Conservation (phyloP, 30 jellyfish, hydroid and myxozoan species). For the Hydractinia symbiolongicarpus region DNA sequence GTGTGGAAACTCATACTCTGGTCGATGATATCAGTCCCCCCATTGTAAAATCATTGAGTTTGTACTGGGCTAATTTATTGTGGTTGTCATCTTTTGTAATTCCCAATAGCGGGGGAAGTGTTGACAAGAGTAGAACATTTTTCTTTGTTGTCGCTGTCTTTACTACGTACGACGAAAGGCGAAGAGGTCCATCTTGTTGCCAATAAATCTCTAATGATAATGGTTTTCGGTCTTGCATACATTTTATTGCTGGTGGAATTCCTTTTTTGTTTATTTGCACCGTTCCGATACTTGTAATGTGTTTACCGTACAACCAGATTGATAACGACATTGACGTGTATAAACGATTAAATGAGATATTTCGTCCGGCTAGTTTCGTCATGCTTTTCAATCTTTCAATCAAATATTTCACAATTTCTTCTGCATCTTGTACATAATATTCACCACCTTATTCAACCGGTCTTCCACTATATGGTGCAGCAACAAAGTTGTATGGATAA, state of each 20-base stretch:
- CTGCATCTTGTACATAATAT: slow-evolving; percentile 19
- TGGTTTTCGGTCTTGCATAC: too few relatives aligned
- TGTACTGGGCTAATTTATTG: slow-evolving; percentile 31
- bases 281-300: slow-evolving; percentile 34
- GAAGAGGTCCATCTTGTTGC: background rate
- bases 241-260: too few relatives aligned
- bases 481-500: background rate
- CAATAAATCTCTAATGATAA: background rate
- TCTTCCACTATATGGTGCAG: slow-evolving; percentile 16
- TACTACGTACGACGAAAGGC: too few relatives aligned
- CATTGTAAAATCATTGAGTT: slow-evolving; percentile 21
- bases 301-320: too few relatives aligned
- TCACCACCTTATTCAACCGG: background rate
- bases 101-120: slow-evolving; percentile 30
- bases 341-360: too few relatives aligned
- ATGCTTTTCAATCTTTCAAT: slow-evolving; percentile 12
- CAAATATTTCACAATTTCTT: too few relatives aligned
- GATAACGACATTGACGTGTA: too few relatives aligned
- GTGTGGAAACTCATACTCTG: too few relatives aligned
- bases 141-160: too few relatives aligned
- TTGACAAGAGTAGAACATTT: too few relatives aligned
- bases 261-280: slow-evolving; percentile 31
- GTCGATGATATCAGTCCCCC: too few relatives aligned
- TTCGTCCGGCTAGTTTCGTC: too few relatives aligned
- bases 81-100: slow-evolving; percentile 23